Evolutionary conservation across 2,797 vertebrate species (phyloP).

Genomic region (Amblyopsis hoosieri): DNA sequence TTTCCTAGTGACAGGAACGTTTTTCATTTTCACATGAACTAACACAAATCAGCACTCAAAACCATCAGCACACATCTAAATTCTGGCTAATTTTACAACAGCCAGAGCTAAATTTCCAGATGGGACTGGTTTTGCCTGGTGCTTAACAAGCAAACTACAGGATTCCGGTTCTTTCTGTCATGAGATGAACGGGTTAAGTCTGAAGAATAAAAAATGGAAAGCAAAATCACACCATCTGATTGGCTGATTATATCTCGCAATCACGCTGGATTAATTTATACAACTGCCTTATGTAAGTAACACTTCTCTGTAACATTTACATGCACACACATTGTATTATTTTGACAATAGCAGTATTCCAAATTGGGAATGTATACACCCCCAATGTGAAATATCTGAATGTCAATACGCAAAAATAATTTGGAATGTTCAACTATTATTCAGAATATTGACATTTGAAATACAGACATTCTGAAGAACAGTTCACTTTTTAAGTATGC

Average conservation of each 20-base stretch:
- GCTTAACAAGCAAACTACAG: conserved; percentile 24
- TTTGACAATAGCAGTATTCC: no score
- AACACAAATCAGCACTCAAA: conserved; percentile 6
- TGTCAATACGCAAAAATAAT: no score
- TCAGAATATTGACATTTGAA: no score
- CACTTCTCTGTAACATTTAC: not conserved
- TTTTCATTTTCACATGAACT: not conserved
- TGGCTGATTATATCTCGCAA: conserved; percentile 21
- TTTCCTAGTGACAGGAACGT: no score
- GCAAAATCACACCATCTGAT: conserved; percentile 9
- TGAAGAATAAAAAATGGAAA: conserved; percentile 33
- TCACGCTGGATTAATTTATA: conserved; percentile 40
- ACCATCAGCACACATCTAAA: conserved; percentile 10
- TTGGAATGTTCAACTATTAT: no score
- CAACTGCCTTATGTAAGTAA: conserved; percentile 10
- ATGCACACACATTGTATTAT: no score
- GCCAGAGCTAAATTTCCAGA: not conserved
- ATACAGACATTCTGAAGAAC: no score
- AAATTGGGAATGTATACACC: no score
- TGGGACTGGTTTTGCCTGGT: not conserved
- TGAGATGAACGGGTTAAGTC: conserved; percentile 23
- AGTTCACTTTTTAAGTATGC: no score
- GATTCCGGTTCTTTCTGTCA: conserved; percentile 7
- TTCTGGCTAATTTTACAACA: conserved; percentile 9
- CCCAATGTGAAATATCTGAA: no score